Percentiles rank a stretch among this genome's conserved stretches.
These are phyloP conservation scores for Acropora tenuis DNA, from an alignment of 64 coral and sea anemone species.

Conservation along the genomic window DNA sequence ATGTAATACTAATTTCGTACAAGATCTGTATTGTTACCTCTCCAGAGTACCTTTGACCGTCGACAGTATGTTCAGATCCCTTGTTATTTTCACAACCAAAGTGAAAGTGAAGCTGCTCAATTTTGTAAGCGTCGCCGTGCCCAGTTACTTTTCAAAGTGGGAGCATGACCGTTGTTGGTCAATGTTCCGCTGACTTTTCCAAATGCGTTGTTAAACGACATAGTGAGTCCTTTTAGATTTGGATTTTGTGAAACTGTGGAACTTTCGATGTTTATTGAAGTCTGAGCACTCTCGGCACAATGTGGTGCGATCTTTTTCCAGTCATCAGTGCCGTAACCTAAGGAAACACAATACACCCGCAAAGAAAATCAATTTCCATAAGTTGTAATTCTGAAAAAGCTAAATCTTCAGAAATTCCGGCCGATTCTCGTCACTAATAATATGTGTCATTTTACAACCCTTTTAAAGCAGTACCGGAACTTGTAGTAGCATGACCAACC, in stretches of 20 bases:
- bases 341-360: neutral
- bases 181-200: constrained; percentile 42
- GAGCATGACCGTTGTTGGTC: constrained; percentile 71
- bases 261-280: constrained; percentile 59
- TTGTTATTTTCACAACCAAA: constrained; percentile 24
- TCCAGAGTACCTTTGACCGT: constrained; percentile 34
- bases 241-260: neutral
- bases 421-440: no score
- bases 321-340: constrained; percentile 65
- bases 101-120: constrained; percentile 70
- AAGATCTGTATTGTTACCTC: no score
- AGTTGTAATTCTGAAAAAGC: no score
- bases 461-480: no score
- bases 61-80: constrained; percentile 55
- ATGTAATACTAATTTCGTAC: no score
- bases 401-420: no score
- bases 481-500: no score
- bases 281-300: constrained; percentile 44
- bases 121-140: constrained; percentile 17
- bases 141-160: constrained; percentile 35
- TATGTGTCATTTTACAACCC: no score
- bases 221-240: neutral
- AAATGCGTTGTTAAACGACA: neutral
- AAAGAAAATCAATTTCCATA: no score
- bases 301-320: constrained; percentile 38